Evolutionary conservation across 2,888 invertebrate species (phyloP).

Genomic region (Aethes cnicana): DNA sequence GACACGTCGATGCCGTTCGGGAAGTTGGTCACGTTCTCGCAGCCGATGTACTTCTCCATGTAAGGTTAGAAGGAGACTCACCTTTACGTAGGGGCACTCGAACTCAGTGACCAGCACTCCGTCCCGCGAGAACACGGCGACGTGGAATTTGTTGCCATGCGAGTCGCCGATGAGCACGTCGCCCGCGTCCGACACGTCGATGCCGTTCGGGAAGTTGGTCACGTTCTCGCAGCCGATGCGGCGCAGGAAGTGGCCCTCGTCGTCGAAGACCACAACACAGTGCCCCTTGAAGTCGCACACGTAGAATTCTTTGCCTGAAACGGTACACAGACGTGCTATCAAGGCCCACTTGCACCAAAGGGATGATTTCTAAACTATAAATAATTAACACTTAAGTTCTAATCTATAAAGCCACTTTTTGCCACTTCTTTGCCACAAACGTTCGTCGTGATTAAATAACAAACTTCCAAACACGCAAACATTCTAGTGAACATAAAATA

Average conservation of each 20-base stretch:
- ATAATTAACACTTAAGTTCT: too few relatives aligned
- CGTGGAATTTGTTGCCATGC: slow-evolving; percentile 98
- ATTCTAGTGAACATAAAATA: too few relatives aligned
- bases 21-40: slow-evolving; percentile 97
- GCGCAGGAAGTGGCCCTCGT: slow-evolving; percentile 94
- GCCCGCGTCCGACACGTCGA: slow-evolving; percentile 98
- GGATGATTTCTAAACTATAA: too few relatives aligned
- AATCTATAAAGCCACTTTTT: too few relatives aligned
- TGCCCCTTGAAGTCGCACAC: slow-evolving; percentile 99
- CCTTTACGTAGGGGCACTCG: slow-evolving; percentile 98
- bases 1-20: slow-evolving; percentile 99
- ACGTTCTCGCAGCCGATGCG: slow-evolving; percentile 97
- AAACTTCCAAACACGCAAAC: too few relatives aligned
- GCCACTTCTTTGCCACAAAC: too few relatives aligned
- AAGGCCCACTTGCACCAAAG: too few relatives aligned
- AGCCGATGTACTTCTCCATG: too few relatives aligned
- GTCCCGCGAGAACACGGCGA: slow-evolving; percentile 96
- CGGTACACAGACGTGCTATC: not conserved
- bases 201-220: slow-evolving; percentile 98
- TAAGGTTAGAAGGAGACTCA: too few relatives aligned
- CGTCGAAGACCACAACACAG: slow-evolving; percentile 97
- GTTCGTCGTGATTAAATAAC: too few relatives aligned
- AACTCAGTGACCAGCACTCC: slow-evolving; percentile 94
- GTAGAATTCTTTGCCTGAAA: slow-evolving; percentile 93
- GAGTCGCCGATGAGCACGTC: slow-evolving; percentile 98